Conservation (phyloP, 2,797 vertebrate species). For the Rousettus madagascariensis region DNA sequence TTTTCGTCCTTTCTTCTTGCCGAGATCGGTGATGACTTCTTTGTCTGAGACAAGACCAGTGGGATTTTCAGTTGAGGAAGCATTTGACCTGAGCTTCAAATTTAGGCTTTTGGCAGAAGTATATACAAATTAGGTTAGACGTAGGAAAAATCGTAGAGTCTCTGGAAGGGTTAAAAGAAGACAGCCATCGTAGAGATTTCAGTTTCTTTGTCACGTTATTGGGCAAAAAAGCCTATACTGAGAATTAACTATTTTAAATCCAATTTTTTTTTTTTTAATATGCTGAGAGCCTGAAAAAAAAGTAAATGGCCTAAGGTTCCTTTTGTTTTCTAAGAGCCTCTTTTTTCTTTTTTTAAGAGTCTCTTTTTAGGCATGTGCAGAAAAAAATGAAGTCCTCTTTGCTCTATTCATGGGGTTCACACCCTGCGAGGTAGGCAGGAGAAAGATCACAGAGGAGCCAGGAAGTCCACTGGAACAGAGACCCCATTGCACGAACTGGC, state of each 20-base stretch:
- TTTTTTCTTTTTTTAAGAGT: neutral
- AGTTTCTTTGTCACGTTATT: conserved; percentile 14
- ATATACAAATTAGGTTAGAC: conserved; percentile 25
- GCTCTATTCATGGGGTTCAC: neutral
- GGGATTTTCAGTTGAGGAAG: neutral
- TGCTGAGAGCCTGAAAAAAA: neutral
- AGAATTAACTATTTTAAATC: conserved; percentile 27
- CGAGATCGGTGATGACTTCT: neutral
- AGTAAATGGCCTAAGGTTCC: neutral
- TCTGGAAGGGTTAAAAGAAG: conserved; percentile 14
- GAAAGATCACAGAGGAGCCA: neutral
- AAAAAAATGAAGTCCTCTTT: neutral
- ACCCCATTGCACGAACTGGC: neutral
- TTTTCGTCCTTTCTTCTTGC: neutral
- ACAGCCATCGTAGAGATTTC: neutral
- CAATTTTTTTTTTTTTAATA: conserved; percentile 3
- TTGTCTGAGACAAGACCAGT: neutral
- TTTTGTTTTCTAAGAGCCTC: neutral
- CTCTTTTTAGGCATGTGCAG: neutral
- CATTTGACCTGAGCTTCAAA: neutral
- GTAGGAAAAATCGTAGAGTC: neutral
- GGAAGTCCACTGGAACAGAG: neutral
- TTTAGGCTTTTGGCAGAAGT: conserved; percentile 29
- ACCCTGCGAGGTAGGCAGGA: neutral
- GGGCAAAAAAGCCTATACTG: conserved; percentile 13